Base-by-base conservation (phyloP, 35 echinoderm and acorn worm species). In the Apostichopus parvimensis region DNA sequence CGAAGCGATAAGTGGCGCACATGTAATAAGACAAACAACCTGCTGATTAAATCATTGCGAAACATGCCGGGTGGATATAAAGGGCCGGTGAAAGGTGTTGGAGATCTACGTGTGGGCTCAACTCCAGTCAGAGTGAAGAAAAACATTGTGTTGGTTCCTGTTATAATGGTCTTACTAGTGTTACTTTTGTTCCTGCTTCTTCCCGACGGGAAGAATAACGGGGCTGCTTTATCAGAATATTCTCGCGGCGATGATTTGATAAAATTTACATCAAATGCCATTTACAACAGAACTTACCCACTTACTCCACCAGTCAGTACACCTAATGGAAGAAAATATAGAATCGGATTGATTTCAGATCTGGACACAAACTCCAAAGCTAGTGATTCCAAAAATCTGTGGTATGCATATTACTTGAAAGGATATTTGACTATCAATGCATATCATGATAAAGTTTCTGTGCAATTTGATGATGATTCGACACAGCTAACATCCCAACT, bases 271-370 rank as follows among this genome's bases (percentile, higher is more conserved):
- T 77, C 93, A 83, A 80, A 34, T 17, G 45, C 11, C 24, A 34
- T 83, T 13, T 98, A 98, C 91, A 96, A 98, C 84, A 87, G n/a
- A 52, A 98, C 94, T 56, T 98, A 95, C 78, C 96, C 96, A 15
- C 77, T 93, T 8, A 85, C 94, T 26, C 18, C 24, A 56, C 77
- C 90, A 18, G 79, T 93, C 54, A 92, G 89, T 83, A 98, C 96
- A 82, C 65, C 87, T 11, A 84, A 87, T 53, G 94, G 94, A 59
- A 94, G 82, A 79, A 95, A 90, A 82, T 98, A 94, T 45, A 91
- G 86, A 77, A 95, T 98, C 55, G 96, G 94, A 34, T 24, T 98
- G 5, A 95, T 98, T 59, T 92, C 96, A 34, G 96, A 98, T 95
- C 81, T 95, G 78, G 96, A 98, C 83, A 92, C 88, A 62, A 92